These are phyloP conservation scores for Galago senegalensis DNA, from an alignment of 2,797 vertebrate species.

Conservation along the genomic window DNA sequence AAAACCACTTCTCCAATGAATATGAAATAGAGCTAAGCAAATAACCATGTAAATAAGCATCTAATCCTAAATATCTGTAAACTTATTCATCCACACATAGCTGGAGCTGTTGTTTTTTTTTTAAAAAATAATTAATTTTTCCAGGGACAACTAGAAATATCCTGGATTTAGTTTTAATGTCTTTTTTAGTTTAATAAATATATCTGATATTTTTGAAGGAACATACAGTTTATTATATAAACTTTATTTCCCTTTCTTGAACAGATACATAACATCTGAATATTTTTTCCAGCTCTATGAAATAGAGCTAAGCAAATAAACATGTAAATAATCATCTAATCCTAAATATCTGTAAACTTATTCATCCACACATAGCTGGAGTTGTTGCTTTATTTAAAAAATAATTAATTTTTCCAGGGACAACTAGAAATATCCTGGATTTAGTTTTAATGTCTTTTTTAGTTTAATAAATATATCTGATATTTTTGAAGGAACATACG, in stretches of 20 bases:
- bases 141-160: neutral
- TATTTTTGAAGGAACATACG: neutral
- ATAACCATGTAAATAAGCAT: neutral
- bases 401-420: neutral
- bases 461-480: neutral
- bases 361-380: neutral
- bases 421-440: neutral
- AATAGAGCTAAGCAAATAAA: neutral
- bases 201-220: neutral
- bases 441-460: neutral
- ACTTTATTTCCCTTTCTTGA: neutral
- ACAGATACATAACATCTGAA: neutral
- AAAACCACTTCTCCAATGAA: neutral
- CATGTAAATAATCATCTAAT: neutral
- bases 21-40: neutral
- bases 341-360: neutral
- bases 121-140: neutral
- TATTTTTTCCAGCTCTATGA: neutral
- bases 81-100: neutral
- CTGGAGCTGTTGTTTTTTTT: neutral
- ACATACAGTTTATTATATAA: neutral
- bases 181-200: neutral
- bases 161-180: neutral
- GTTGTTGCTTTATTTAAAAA: neutral
- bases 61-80: neutral